Evolutionary conservation across 2,797 vertebrate species (phyloP).

Genomic region (Hoplostethus atlanticus): DNA sequence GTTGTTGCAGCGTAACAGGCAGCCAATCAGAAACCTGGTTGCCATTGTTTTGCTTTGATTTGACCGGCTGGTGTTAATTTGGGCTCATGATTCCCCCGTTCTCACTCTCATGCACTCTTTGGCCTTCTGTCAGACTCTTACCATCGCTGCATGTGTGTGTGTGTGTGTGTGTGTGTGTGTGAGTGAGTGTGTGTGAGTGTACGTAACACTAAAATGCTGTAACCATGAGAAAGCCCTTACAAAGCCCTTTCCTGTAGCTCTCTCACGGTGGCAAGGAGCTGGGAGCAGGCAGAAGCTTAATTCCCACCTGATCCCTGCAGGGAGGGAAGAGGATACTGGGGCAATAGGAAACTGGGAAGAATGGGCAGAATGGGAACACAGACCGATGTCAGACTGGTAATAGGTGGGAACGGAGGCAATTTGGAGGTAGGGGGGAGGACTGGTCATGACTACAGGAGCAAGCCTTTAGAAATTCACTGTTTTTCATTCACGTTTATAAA

Average conservation of each 20-base stretch:
- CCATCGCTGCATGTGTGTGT: background rate
- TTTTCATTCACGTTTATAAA: background rate
- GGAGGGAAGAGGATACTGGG: slow-evolving; percentile 56
- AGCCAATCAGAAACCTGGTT: no score
- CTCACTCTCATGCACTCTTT: no score
- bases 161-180: slow-evolving; percentile 11
- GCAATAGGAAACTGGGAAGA: slow-evolving; percentile 53
- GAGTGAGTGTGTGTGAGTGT: slow-evolving; percentile 19
- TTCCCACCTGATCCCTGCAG: slow-evolving; percentile 62
- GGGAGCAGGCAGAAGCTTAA: slow-evolving; percentile 27
- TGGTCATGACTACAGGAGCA: background rate
- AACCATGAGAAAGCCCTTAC: slow-evolving; percentile 21
- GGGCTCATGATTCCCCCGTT: no score
- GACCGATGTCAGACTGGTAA: slow-evolving; percentile 14
- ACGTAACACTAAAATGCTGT: background rate
- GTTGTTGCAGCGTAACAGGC: no score
- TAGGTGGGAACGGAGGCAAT: slow-evolving; percentile 33
- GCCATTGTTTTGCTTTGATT: no score
- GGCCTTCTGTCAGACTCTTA: no score
- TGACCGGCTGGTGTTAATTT: no score
- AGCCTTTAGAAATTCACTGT: background rate
- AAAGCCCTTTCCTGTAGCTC: slow-evolving; percentile 31
- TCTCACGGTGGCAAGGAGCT: slow-evolving; percentile 23
- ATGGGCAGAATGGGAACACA: slow-evolving; percentile 18
- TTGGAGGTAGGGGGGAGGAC: background rate